Conservation (phyloP, 2,888 invertebrate genomes). For the Epistrophe grossulariae region DNA sequence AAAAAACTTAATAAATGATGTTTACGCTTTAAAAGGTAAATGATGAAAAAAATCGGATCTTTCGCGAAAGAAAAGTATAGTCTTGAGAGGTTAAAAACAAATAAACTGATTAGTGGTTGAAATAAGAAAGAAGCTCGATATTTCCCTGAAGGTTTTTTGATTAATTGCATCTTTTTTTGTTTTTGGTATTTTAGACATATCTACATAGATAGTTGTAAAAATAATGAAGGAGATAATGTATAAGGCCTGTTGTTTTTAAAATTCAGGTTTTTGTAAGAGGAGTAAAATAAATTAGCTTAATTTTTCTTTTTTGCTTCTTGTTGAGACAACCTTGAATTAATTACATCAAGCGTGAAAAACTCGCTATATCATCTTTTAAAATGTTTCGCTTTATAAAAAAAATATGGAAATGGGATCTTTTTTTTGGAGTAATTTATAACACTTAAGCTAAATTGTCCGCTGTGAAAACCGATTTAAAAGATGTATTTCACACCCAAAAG, state of each 20-base stretch:
- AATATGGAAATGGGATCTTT: constrained; percentile 23
- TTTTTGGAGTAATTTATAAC: constrained; percentile 29
- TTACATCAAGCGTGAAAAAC: constrained; percentile 21
- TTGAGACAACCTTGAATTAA: constrained; percentile 32
- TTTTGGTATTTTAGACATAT: background rate
- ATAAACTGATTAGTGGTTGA: constrained; percentile 43
- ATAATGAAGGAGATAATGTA: background rate
- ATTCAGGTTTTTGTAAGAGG: constrained; percentile 35
- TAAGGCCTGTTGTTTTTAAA: constrained; percentile 5
- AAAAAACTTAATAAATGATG: constrained; percentile 62
- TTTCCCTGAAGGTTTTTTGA: constrained; percentile 36
- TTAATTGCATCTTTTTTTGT: constrained; percentile 41
- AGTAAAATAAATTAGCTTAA: constrained; percentile 33
- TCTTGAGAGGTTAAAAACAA: constrained; percentile 11
- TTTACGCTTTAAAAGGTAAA: constrained; percentile 26
- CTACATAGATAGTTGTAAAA: constrained; percentile 1
- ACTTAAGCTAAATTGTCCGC: constrained; percentile 20
- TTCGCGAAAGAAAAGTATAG: background rate
- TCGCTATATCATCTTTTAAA: constrained; percentile 21
- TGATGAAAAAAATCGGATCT: constrained; percentile 5
- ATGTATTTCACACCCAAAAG: background rate
- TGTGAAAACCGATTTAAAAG: constrained; percentile 9
- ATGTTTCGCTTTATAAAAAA: constrained; percentile 2
- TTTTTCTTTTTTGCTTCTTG: constrained; percentile 15
- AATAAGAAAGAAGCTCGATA: background rate